These are phyloP conservation scores for Copidosoma aretas DNA, from an alignment of 2,888 invertebrate genomes.

Conservation along the genomic window DNA sequence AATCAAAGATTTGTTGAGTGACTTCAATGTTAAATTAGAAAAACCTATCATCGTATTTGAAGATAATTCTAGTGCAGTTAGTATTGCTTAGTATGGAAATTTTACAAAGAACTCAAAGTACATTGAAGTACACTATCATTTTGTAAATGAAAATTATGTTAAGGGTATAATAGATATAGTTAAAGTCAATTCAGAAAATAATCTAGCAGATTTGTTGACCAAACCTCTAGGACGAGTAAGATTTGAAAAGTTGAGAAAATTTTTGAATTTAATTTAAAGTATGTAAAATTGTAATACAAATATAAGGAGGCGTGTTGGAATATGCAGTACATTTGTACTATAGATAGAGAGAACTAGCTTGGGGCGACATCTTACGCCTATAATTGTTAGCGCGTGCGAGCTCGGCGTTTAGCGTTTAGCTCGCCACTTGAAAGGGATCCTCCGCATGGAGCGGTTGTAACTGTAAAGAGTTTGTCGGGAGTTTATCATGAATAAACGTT, in stretches of 20 bases:
- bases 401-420: no score
- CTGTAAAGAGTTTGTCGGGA: no score
- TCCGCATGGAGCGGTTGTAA: no score
- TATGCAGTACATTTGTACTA: background rate
- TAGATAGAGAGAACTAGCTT: no score
- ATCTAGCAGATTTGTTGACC: background rate
- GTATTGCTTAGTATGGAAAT: constrained; percentile 38
- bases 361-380: no score
- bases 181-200: constrained; percentile 8
- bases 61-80: constrained; percentile 37
- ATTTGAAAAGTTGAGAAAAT: no score
- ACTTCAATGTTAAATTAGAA: background rate
- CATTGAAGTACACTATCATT: constrained; percentile 26
- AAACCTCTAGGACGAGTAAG: background rate
- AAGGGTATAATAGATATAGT: constrained; percentile 27
- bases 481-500: no score
- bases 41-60: constrained; percentile 31
- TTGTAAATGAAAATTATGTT: constrained; percentile 26
- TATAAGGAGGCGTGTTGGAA: background rate
- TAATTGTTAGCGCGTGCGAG: no score
- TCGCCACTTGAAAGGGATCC: no score
- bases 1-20: background rate
- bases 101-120: constrained; percentile 32
- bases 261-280: background rate
- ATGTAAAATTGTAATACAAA: background rate